These are phyloP conservation scores for Urocitellus parryii DNA, from an alignment of 2,113 vertebrate genomes.

Conservation along the genomic window DNA sequence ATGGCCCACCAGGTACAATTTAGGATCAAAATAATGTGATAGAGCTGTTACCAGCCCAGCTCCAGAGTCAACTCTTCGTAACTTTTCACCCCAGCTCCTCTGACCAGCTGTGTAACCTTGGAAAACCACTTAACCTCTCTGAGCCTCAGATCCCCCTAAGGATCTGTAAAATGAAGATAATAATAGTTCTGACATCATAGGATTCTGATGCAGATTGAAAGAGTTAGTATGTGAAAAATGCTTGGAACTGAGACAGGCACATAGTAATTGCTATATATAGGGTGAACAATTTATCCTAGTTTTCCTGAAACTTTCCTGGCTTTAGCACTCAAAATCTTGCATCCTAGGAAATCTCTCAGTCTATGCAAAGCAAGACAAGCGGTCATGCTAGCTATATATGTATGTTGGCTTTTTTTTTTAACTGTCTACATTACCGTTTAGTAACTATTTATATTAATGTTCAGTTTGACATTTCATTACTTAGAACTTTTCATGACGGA, in stretches of 20 bases:
- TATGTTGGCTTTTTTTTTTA: background rate
- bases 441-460: background rate
- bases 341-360: background rate
- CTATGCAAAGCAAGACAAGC: background rate
- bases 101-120: slow-evolving; percentile 1
- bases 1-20: background rate
- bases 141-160: slow-evolving; percentile 22
- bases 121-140: slow-evolving; percentile 51
- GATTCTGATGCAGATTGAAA: slow-evolving; percentile 11
- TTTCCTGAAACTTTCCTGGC: background rate
- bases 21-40: background rate
- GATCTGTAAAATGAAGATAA: slow-evolving; percentile 28
- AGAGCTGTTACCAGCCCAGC: background rate
- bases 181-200: background rate
- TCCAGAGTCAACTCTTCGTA: background rate
- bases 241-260: background rate
- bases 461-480: slow-evolving; percentile 1
- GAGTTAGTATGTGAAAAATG: slow-evolving; percentile 31
- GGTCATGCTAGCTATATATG: background rate
- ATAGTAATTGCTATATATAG: background rate
- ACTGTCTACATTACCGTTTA: background rate
- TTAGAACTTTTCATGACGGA: background rate
- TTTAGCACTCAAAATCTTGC: background rate
- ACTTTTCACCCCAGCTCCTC: background rate
- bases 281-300: background rate